These are phyloP conservation scores for Gonatopus flavifemur DNA, from an alignment of 1,140 invertebrate species.

Conservation along the genomic window DNA sequence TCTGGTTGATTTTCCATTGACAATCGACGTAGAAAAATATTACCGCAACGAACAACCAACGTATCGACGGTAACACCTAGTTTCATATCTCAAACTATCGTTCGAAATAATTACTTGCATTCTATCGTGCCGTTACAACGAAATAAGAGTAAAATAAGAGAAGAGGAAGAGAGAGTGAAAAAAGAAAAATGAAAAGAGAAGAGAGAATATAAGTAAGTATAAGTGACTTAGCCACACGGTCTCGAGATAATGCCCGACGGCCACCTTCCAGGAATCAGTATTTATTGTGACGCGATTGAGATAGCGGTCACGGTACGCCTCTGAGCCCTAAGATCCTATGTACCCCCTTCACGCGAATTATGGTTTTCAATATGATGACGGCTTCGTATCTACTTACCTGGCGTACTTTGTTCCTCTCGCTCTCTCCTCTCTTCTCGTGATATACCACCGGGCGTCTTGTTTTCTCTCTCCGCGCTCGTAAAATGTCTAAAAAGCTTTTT, in stretches of 20 bases:
- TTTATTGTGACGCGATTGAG: constrained; percentile 58
- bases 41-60: too few species aligned
- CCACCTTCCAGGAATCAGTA: constrained; percentile 58
- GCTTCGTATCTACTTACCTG: constrained; percentile 48
- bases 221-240: constrained; percentile 45
- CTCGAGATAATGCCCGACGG: constrained; percentile 40
- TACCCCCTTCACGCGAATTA: constrained; percentile 48
- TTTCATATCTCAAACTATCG: too few species aligned
- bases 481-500: constrained; percentile 51
- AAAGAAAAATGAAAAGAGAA: constrained; percentile 9
- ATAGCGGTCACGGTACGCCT: constrained; percentile 50
- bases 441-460: neutral
- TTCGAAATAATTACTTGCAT: constrained; percentile 54
- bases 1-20: too few species aligned
- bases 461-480: constrained; percentile 33
- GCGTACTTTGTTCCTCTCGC: constrained; percentile 14
- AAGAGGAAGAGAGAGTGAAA: constrained; percentile 9
- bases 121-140: constrained; percentile 34
- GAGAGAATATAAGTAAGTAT: constrained; percentile 49
- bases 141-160: constrained; percentile 9
- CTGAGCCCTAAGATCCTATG: constrained; percentile 19
- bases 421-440: constrained; percentile 1
- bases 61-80: too few species aligned
- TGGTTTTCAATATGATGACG: constrained; percentile 58
- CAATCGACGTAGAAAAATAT: too few species aligned